These are phyloP conservation scores for Agapornis roseicollis DNA, from an alignment of 2,113 vertebrate species.

Conservation along the genomic window DNA sequence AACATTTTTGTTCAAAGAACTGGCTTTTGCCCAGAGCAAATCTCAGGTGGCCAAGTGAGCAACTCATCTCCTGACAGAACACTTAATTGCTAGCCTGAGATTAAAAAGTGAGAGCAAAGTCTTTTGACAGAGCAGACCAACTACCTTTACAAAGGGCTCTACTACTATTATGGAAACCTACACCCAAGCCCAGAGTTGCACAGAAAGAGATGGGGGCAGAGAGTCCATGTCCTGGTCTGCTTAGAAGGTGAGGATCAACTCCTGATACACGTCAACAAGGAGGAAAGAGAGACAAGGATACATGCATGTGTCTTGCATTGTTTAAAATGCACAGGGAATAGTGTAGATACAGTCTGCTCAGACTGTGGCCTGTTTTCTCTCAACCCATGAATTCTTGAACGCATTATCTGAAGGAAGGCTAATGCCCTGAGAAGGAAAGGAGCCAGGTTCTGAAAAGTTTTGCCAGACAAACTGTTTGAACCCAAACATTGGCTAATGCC, in stretches of 20 bases:
- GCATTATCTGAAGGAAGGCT: neutral
- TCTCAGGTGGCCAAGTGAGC: neutral
- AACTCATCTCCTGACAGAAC: neutral
- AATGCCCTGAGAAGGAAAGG: neutral
- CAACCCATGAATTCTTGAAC: neutral
- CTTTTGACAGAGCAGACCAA: neutral
- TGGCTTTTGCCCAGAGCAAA: neutral
- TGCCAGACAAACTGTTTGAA: neutral
- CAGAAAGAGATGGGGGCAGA: neutral
- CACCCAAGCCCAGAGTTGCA: neutral
- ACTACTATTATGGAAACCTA: neutral
- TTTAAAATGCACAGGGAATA: neutral
- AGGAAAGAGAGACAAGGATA: neutral
- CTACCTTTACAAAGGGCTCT: neutral
- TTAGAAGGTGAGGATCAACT: neutral
- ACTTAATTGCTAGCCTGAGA: neutral
- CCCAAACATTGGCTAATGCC: neutral
- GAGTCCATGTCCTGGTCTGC: neutral
- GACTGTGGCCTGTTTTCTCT: neutral
- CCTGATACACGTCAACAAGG: neutral
- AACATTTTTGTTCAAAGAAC: constrained; percentile 2
- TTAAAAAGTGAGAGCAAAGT: neutral
- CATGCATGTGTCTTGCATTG: neutral
- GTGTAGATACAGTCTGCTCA: neutral
- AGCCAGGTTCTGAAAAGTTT: neutral